A percentile compares a stretch with the other conserved stretches of the same genome.
These are phyloP conservation scores for Sylvia borin DNA, from an alignment of 2,797 vertebrate species.

Conservation along the genomic window DNA sequence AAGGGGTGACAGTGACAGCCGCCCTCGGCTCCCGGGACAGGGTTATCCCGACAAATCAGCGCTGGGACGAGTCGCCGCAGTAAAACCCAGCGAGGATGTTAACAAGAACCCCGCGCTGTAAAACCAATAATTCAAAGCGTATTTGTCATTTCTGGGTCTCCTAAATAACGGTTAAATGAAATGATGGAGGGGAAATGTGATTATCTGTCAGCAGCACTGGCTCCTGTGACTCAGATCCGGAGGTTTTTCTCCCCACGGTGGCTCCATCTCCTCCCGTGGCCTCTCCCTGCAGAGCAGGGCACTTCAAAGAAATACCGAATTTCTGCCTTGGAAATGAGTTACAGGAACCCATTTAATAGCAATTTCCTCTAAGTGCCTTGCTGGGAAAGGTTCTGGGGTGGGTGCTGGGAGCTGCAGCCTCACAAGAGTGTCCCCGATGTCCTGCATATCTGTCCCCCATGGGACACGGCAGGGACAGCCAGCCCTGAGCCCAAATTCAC, in stretches of 20 bases:
- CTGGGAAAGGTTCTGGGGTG: background rate
- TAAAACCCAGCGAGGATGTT: background rate
- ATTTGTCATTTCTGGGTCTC: background rate
- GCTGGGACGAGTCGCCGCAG: background rate
- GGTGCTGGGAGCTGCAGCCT: background rate
- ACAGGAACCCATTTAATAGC: background rate
- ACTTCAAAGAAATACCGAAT: background rate
- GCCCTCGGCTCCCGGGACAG: background rate
- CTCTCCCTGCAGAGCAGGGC: background rate
- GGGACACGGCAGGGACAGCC: accelerated
- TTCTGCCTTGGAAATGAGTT: background rate
- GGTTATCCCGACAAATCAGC: background rate
- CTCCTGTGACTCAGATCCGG: background rate
- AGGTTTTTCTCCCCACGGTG: background rate
- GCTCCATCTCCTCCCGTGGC: background rate
- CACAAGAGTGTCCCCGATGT: no score
- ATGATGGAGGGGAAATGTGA: background rate
- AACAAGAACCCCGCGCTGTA: background rate
- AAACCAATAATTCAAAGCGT: background rate
- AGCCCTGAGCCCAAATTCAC: background rate
- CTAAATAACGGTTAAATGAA: background rate
- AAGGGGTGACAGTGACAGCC: background rate
- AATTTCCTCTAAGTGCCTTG: background rate
- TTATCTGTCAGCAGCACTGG: background rate
- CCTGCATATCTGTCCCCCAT: background rate